Base-by-base conservation (phyloP, 2,888 invertebrate species). In the Apomyelois bistriatella region DNA sequence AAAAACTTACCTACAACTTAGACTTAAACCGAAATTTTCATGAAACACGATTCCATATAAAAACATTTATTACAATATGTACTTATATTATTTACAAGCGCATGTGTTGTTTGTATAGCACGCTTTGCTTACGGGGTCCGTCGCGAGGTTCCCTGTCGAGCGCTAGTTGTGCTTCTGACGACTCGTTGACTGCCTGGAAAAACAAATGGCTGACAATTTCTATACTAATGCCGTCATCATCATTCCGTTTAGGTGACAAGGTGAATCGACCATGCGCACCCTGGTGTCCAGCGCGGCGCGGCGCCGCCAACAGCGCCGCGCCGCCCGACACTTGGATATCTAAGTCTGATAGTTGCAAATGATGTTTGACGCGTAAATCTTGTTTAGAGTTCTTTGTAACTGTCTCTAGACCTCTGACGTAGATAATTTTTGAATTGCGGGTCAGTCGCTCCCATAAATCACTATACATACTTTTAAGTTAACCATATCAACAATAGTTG, bases 101-200 rank as follows among this genome's bases (percentile, higher is more conserved):
- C 9, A 46, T 10, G 16, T 46, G 13, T 5, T 6, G 32, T 10
- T 46, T 46, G 16, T 48, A 56, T 48, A 49, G 57, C 38, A 28
- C 43, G 32, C 32, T 32, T 32, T 10, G 7, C 32, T 32, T 32
- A 32, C 16, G 60, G 63, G 5, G 49, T 57, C 3, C 54, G 7
- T 32, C 60, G 48, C 55, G 74, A 60, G 51, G 59, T 54, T 48
- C 64, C 58, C 48, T 62, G 66, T 61, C 70, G 61, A 17, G 56
- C 56, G 32, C 66, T 38, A 48, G 52, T 12, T 62, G 59, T 53
- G 36, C 58, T 15, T 61, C 58, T 48, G 68, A 22, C 12, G 66
- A 68, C 40, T 80, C 79, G 73, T 64, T 57, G 74, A 80, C 85
- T 86, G 72, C 85, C 85, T 86, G 79, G 70, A 85, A 80, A 77